phyloP scores from a whole-genome alignment of 2,797 vertebrate species.

The Anguilla obscura region DNA sequence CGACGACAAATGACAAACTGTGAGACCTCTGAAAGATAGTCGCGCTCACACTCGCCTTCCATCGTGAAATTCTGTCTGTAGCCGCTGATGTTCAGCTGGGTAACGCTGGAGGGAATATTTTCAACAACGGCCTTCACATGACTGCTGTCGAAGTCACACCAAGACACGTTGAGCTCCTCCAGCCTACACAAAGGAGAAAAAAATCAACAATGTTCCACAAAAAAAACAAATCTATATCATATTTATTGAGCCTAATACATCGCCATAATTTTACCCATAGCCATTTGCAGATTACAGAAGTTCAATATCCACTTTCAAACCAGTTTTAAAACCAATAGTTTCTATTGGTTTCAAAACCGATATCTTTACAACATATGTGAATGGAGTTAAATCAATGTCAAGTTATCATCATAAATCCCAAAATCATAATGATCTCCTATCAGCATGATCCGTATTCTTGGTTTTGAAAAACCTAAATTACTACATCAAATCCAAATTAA shows the following conservation, averaged over 20 bases:
- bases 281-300: neutral
- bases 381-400: neutral
- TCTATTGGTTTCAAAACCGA: neutral
- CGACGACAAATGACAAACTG: neutral
- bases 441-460: neutral
- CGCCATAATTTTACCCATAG: neutral
- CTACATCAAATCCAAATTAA: neutral
- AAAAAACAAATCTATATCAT: neutral
- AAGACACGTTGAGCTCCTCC: slow-evolving; percentile 87
- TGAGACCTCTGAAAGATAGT: neutral
- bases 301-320: neutral
- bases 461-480: neutral
- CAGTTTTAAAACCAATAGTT: neutral
- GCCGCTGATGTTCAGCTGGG: slow-evolving; percentile 88
- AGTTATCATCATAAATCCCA: neutral
- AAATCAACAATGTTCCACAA: neutral
- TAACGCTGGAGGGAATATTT: slow-evolving; percentile 69
- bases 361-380: neutral
- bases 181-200: slow-evolving; percentile 65
- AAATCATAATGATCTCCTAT: neutral
- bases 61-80: slow-evolving; percentile 84
- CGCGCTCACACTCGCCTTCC: slow-evolving; percentile 59
- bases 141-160: slow-evolving; percentile 79
- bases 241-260: neutral
- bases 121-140: slow-evolving; percentile 78